Evolutionary conservation across 2,797 vertebrate genomes (phyloP).

Genomic region (Buphagus erythrorhynchus): DNA sequence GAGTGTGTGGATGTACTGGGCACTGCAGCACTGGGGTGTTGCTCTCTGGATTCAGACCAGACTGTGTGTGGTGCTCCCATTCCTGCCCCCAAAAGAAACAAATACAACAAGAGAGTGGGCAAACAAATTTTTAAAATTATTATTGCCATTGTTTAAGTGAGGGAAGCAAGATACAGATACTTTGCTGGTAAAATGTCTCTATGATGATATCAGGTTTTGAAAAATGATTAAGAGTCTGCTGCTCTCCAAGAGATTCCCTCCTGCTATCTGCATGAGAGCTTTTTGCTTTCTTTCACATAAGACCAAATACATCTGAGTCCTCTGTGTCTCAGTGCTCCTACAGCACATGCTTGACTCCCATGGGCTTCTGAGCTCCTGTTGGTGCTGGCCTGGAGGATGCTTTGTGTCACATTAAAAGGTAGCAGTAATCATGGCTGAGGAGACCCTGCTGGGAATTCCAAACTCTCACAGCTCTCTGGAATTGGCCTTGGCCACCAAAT

Average conservation of each 20-base stretch:
- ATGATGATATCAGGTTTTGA: neutral
- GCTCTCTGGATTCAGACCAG: neutral
- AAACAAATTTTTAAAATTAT: neutral
- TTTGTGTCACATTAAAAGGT: neutral
- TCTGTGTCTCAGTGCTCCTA: neutral
- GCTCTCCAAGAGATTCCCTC: neutral
- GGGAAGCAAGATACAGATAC: neutral
- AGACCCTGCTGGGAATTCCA: neutral
- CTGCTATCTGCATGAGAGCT: neutral
- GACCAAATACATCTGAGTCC: neutral
- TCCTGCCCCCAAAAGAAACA: neutral
- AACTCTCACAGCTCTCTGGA: neutral
- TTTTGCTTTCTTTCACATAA: neutral
- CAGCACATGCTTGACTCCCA: rapidly evolving
- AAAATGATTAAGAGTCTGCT: neutral
- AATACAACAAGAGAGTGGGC: neutral
- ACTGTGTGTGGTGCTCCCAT: neutral
- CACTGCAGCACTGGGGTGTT: neutral
- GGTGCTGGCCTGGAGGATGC: neutral
- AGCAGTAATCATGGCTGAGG: neutral
- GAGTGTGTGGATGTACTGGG: rapidly evolving
- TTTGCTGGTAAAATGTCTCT: neutral
- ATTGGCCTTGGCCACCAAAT: neutral
- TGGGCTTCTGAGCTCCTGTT: neutral
- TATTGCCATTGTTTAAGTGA: neutral